Conservation (phyloP, 2,888 invertebrate species). For the Anticlea derivata region DNA sequence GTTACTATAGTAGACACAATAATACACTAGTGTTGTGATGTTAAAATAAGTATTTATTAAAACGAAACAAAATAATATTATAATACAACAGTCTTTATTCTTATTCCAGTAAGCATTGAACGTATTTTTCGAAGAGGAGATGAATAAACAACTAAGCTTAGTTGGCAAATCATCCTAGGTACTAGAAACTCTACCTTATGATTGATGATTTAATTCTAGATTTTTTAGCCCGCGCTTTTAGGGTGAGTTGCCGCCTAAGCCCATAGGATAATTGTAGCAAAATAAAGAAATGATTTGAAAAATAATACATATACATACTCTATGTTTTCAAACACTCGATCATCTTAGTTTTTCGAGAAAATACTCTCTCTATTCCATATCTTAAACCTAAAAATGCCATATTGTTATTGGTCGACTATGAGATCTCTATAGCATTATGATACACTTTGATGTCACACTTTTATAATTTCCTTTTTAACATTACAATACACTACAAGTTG, state of each 20-base stretch:
- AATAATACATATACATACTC: conserved; percentile 44
- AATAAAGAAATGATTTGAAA: conserved; percentile 53
- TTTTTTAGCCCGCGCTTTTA: too few relatives aligned
- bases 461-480: conserved; percentile 64
- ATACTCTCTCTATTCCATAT: conserved; percentile 61
- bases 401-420: conserved; percentile 83
- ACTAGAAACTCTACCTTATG: too few relatives aligned
- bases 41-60: conserved; percentile 73
- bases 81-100: conserved; percentile 84
- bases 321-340: conserved; percentile 45
- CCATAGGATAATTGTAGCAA: conserved; percentile 63
- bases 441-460: conserved; percentile 66
- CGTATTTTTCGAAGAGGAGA: conserved; percentile 60
- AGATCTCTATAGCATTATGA: conserved; percentile 80
- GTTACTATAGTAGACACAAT: conserved; percentile 36
- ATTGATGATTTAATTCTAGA: too few relatives aligned
- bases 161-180: too few relatives aligned
- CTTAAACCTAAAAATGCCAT: conserved; percentile 82
- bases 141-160: conserved; percentile 47
- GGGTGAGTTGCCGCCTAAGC: too few relatives aligned
- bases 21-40: conserved; percentile 51
- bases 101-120: conserved; percentile 79
- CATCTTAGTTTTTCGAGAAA: conserved; percentile 47
- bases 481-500: conserved; percentile 62
- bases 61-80: conserved; percentile 73